Evolutionary conservation across 2,888 invertebrate genomes (phyloP).

Genomic region (Leptopilina myrica): DNA sequence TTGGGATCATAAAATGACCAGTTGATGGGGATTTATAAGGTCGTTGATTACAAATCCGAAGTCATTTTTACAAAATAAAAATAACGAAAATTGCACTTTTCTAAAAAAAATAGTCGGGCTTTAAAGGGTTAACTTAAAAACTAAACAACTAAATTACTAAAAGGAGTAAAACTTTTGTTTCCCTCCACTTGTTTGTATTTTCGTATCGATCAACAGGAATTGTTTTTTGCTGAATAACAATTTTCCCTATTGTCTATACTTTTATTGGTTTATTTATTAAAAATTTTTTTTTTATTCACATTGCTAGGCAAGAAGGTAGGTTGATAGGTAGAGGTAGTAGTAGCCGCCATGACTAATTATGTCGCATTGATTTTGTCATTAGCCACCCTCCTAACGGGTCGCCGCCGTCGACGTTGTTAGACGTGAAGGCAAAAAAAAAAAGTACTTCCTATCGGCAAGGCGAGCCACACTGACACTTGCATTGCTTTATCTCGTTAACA

Average conservation of each 20-base stretch:
- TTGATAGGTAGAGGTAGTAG: constrained; percentile 55
- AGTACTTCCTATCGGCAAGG: constrained; percentile 59
- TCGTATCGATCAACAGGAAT: constrained; percentile 66
- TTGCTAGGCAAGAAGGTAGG: constrained; percentile 50
- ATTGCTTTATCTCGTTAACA: constrained; percentile 42
- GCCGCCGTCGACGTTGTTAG: constrained; percentile 60
- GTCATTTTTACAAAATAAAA: no score
- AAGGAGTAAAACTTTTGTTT: no score
- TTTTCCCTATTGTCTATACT: constrained; percentile 53
- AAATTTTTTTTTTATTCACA: constrained; percentile 15
- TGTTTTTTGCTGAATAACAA: constrained; percentile 70
- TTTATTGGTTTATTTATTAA: constrained; percentile 36
- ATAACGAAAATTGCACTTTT: no score
- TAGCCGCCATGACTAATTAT: constrained; percentile 69
- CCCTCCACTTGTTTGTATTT: no score
- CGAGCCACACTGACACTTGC: constrained; percentile 45
- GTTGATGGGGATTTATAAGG: no score
- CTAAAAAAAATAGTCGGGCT: no score
- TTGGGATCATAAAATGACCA: no score
- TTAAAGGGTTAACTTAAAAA: no score
- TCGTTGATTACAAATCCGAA: no score
- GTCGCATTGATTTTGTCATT: constrained; percentile 76
- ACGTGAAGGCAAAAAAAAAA: constrained; percentile 63
- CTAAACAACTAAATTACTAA: no score
- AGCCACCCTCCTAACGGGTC: constrained; percentile 71